phyloP scores from a whole-genome alignment of 1,140 invertebrate species.

The Charaxes varanes region DNA sequence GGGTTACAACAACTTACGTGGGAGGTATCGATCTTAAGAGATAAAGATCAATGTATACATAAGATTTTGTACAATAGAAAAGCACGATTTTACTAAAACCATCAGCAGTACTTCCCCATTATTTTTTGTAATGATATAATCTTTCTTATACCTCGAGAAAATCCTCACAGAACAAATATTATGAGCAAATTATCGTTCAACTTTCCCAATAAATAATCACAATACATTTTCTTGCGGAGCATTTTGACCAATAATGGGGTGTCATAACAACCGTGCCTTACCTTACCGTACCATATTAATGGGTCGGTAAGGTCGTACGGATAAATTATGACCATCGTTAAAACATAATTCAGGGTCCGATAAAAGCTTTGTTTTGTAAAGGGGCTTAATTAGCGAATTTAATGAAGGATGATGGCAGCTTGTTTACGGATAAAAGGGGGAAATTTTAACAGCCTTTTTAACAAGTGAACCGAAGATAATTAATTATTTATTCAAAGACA shows the following conservation, averaged over 20 bases:
- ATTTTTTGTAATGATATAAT: no score
- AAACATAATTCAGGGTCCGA: slow-evolving; percentile 27
- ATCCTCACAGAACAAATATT: no score
- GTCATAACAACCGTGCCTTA: slow-evolving; percentile 37
- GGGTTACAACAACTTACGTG: no score
- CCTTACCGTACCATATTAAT: slow-evolving; percentile 36
- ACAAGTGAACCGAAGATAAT: no score
- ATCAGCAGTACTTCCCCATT: no score
- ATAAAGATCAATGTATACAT: no score
- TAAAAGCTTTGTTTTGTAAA: slow-evolving; percentile 14
- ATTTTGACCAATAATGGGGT: slow-evolving; percentile 28
- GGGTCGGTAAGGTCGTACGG: slow-evolving; percentile 30
- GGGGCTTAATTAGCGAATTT: slow-evolving; percentile 10
- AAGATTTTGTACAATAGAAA: no score
- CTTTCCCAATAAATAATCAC: slow-evolving; percentile 8
- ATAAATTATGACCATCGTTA: slow-evolving; percentile 35
- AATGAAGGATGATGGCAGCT: slow-evolving; percentile 8
- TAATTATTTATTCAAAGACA: no score
- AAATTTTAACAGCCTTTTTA: slow-evolving; percentile 3
- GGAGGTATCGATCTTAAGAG: no score
- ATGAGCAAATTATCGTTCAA: not conserved
- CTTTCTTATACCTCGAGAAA: no score
- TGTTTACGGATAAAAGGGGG: slow-evolving; percentile 7
- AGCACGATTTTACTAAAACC: no score
- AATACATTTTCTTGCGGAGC: slow-evolving; percentile 7